A percentile compares a stretch with the other conserved stretches of the same genome.
Evolutionary conservation across 2,797 vertebrate genomes (phyloP).

Genomic region (Cetoscarus ocellatus): DNA sequence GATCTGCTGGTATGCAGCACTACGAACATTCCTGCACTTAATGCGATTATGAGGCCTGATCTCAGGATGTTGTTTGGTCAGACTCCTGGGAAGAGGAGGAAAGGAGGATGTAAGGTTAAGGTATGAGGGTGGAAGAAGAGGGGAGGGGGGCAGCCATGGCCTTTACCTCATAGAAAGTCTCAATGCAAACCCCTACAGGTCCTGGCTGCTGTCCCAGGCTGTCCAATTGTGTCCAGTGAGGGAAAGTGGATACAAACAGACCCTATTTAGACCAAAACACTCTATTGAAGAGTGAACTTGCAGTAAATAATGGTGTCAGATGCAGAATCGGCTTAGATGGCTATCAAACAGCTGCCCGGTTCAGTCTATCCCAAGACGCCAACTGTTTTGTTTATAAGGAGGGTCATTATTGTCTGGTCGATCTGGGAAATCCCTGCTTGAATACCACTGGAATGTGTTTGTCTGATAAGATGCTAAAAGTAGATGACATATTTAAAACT

Average conservation of each 20-base stretch:
- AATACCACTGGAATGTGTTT: slow-evolving; percentile 26
- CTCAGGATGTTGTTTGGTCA: slow-evolving; percentile 62
- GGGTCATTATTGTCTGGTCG: slow-evolving; percentile 12
- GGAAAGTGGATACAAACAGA: slow-evolving; percentile 39
- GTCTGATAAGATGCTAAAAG: background rate
- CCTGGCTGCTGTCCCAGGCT: slow-evolving; percentile 59
- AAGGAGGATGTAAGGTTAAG: slow-evolving; percentile 10
- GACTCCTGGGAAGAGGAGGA: slow-evolving; percentile 51
- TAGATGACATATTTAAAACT: slow-evolving; percentile 13
- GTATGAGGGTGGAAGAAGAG: slow-evolving; percentile 4
- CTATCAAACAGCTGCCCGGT: slow-evolving; percentile 28
- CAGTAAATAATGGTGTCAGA: slow-evolving; percentile 5
- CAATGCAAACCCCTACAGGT: background rate
- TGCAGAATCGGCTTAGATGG: slow-evolving; percentile 4
- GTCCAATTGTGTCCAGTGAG: slow-evolving; percentile 43
- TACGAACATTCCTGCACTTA: slow-evolving; percentile 72
- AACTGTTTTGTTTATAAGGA: background rate
- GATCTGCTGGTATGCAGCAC: slow-evolving; percentile 55
- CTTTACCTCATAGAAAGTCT: slow-evolving; percentile 4
- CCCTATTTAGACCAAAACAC: slow-evolving; percentile 27
- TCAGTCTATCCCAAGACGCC: slow-evolving; percentile 9
- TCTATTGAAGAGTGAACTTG: slow-evolving; percentile 7
- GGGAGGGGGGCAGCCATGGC: slow-evolving; percentile 2
- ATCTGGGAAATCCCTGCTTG: slow-evolving; percentile 2
- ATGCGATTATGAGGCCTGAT: slow-evolving; percentile 73